Evolutionary conservation across 2,797 vertebrate species (phyloP).

Genomic region (Sebastes goodei): DNA sequence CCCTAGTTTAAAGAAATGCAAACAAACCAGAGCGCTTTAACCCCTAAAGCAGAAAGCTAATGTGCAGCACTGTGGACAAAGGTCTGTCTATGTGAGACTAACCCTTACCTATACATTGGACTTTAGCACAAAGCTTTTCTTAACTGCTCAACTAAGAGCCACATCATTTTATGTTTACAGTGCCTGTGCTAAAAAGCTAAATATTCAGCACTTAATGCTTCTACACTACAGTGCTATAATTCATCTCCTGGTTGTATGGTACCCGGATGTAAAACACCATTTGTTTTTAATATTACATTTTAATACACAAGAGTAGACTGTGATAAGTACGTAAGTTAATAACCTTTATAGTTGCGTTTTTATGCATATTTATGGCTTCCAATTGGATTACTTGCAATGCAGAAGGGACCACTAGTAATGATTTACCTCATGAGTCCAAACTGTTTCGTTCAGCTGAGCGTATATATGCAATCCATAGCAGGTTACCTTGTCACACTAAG

Average conservation of each 20-base stretch:
- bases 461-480: not conserved
- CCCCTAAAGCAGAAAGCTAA: no score
- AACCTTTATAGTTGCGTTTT: not conserved
- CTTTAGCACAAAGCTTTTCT: not conserved
- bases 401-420: not conserved
- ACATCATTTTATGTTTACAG: not conserved
- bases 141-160: not conserved
- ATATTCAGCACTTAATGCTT: not conserved
- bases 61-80: not conserved
- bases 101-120: not conserved
- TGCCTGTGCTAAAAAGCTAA: not conserved
- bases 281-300: not conserved
- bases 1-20: no score
- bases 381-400: not conserved
- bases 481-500: constrained; percentile 17
- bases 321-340: not conserved
- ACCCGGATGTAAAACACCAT: not conserved
- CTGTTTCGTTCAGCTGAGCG: not conserved
- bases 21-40: no score
- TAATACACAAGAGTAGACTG: not conserved
- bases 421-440: not conserved
- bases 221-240: not conserved
- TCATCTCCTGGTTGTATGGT: constrained; percentile 1
- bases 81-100: not conserved
- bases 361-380: not conserved